A percentile compares a stretch with the other conserved stretches of the same genome.
phyloP scores from a whole-genome alignment of 2,797 vertebrate species.

The Chrosomus eos region DNA sequence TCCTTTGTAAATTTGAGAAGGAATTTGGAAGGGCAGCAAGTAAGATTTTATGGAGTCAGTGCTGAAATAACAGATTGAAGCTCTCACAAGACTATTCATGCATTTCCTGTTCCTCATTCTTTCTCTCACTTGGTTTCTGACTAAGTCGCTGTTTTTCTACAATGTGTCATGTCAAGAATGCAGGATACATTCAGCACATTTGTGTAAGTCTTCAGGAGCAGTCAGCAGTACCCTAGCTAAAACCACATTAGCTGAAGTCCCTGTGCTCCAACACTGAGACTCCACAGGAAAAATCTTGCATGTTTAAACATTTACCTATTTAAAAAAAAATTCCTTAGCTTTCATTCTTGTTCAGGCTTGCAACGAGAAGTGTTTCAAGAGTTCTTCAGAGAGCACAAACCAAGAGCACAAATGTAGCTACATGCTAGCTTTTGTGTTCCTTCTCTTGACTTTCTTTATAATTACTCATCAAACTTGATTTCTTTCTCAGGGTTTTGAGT shows the following conservation, averaged over 20 bases:
- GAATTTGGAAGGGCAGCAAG: neutral
- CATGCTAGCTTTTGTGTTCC: neutral
- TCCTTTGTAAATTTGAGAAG: slow-evolving; percentile 7
- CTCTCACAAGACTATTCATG: neutral
- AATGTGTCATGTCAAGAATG: neutral
- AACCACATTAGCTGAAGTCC: neutral
- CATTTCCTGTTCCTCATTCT: slow-evolving; percentile 14
- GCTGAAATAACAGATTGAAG: neutral
- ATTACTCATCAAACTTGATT: slow-evolving; percentile 8
- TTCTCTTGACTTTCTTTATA: neutral
- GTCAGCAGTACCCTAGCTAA: neutral
- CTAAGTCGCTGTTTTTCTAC: neutral
- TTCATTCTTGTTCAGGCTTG: slow-evolving; percentile 2
- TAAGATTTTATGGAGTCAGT: neutral
- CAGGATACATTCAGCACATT: slow-evolving; percentile 26
- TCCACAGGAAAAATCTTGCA: neutral
- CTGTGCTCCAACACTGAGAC: neutral
- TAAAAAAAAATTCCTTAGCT: slow-evolving; percentile 1
- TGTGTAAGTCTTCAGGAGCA: neutral
- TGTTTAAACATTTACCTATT: slow-evolving; percentile 17
- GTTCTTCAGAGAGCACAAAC: neutral
- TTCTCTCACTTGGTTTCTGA: neutral
- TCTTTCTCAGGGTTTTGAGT: too few relatives aligned
- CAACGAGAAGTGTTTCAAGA: neutral
- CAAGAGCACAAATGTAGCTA: neutral